These are phyloP conservation scores for Dryadula phaetusa DNA, from an alignment of 2,888 invertebrate genomes.

Conservation along the genomic window DNA sequence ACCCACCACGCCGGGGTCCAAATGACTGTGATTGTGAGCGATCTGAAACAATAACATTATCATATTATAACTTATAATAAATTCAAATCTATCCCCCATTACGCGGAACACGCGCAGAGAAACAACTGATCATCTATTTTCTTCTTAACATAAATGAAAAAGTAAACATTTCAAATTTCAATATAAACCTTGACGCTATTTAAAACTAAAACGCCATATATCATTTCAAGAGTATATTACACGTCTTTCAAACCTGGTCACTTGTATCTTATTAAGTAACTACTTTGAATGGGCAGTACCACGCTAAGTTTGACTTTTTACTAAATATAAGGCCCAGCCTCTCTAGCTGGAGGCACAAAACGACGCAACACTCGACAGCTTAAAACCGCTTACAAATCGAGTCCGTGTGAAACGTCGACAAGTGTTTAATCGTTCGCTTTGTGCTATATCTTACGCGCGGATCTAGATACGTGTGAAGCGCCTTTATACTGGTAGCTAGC, in stretches of 20 bases:
- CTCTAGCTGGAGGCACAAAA: slow-evolving; percentile 48
- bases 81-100: not conserved
- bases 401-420: slow-evolving; percentile 45
- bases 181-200: slow-evolving; percentile 7
- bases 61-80: not conserved
- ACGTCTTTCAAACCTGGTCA: slow-evolving; percentile 10
- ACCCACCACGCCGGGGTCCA: slow-evolving; percentile 71
- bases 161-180: not conserved
- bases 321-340: slow-evolving; percentile 34
- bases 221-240: not conserved
- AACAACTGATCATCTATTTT: not conserved
- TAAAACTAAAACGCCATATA: slow-evolving; percentile 8
- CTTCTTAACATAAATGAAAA: not conserved
- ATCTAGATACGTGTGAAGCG: slow-evolving; percentile 43
- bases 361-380: slow-evolving; percentile 59
- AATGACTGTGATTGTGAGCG: slow-evolving; percentile 62
- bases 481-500: slow-evolving; percentile 19
- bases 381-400: slow-evolving; percentile 51
- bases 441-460: slow-evolving; percentile 53
- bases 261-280: slow-evolving; percentile 20
- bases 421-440: slow-evolving; percentile 76
- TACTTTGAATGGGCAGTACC: slow-evolving; percentile 14
- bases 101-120: too few species aligned
- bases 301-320: slow-evolving; percentile 21
- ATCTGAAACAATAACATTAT: slow-evolving; percentile 64